Evolutionary conservation across 2,888 invertebrate species (phyloP), one percentile per base, ranked within the genome.

Genomic region (Cantharis rustica): DNA sequence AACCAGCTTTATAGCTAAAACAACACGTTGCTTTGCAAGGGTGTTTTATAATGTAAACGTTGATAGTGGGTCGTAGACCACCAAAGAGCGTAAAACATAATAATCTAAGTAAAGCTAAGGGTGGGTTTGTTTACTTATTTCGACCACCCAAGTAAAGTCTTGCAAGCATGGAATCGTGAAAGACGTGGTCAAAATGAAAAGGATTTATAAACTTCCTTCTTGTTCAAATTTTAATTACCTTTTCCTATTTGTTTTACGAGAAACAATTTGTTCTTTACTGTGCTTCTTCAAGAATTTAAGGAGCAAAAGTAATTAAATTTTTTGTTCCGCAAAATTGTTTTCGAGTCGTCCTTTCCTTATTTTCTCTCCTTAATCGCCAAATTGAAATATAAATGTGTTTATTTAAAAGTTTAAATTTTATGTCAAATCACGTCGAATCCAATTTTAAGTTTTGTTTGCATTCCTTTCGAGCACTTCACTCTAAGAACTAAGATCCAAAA

Each of bases 31-130:
- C 64, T 72, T 64, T 76, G 76, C 72, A 70, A 76, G 76, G 72
- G 76, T 68, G 72, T 68, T 75, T n/a, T 66, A 62, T 66, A 75
- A 75, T 72, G 27, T 73, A 73, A 68, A 31, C 73, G 61, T 61
- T 66, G 64, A 66, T 66, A 74, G 71, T 62, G 74, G 66, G 78
- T 66, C 72, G 79, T 73, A 68, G 84, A 84, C 84, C 84, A 84
- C 84, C 84, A 80, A 82, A 80, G 83, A 80, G 83, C 80, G 81
- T 83, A 84, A 82, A 82, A 81, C 79, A 81, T 82, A 80, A 82
- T 83, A 82, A 83, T 82, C 82, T 81, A 79, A 76, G 75, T 80
- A 47, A 47, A 47, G 47, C 20, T 66, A 81, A 81, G 84, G 82
- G 82, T 82, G 80, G 81, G 80, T 82, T 77, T 81, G 81, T 81